Base-by-base conservation (phyloP, 2,888 invertebrate genomes). In the Heliconius ethilla region DNA sequence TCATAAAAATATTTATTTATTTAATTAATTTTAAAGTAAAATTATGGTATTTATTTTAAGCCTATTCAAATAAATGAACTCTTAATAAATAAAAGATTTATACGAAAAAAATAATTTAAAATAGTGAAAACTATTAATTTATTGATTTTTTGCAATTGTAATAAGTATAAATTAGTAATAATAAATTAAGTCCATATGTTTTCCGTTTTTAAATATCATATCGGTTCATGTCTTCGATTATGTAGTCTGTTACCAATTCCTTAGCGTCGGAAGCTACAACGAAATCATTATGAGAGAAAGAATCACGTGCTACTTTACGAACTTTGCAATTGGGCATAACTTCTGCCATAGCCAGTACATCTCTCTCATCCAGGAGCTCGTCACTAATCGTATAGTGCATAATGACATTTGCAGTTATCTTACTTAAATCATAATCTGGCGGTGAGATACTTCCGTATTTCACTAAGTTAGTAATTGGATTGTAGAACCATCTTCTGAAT, bases 381-480 rank as follows among this genome's bases (percentile, higher is more conserved):
- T 86, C 86, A 25, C 76, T 79, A 11, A 82, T 37, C 7, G 83
- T 79, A 78, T 85, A 86, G 59, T 85, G 83, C 77, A 86, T 79
- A 1, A 79, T 82, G 2, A 82, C 81, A 7, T 83, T 77, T 3
- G 80, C 81, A 37, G 83, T 82, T 7, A 86, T 81, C 10, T 70
- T 78, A 0, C 76, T 75, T 9, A 86, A 55, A 73, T 85, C 80
- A 72, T 83, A 86, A 22, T 25, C 13, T 2, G 83, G 83, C 1
- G 84, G 82, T 1, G n/a, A 15, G 0, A 75, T 0, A 27, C 76
- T 81, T 25, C 84, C 83, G 66, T 86, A 86, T 9, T 29, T 75
- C 9, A 55, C 15, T 37, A 83, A 69, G 40, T 86, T 86, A n/a
- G 22, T 40, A 0, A 80, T 6, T 15, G 81, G 55, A 55, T 83